Evolutionary conservation across 2,113 vertebrate genomes (phyloP), one percentile per base, ranked within the genome.

Genomic region (Machaerirhynchus nigripectus): DNA sequence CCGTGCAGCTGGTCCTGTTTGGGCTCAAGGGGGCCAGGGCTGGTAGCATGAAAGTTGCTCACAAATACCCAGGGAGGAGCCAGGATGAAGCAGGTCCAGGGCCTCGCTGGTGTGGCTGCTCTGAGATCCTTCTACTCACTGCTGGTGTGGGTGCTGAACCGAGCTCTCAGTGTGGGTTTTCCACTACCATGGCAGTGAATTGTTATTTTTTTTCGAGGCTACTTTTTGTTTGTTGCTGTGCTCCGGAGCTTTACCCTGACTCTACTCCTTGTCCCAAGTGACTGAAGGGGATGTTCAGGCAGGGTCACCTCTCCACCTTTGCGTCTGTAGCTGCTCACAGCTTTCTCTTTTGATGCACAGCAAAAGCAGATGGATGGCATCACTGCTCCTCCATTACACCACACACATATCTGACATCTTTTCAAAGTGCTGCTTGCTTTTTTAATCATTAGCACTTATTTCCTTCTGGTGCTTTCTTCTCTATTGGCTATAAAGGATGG

Each of bases 101-200:
- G 15, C 33, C 18, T 55, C 44, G 49, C 50, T 50, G 2, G 5
- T 0, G 0, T 19, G 33, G 20, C 5, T 59, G 42, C 33, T 28
- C 0, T 3, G 61, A 42, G 12, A 7, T 39, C 52, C 30, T 27
- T 49, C 30, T 28, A 0, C 59, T 33, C 21, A 1, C 46, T 49
- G 65, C 60, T 49, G 15, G 7, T 11, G 12, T 6, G 0, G 0
- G 4, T 33, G 23, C 30, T 52, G 49, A 73, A 14, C 23, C 3
- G 26, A n/a, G 10, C 33, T 44, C 65, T 61, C 24, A 40, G 5
- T 3, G 11, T 4, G 8, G 9, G 5, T 3, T 74, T 81, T 65
- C 37, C 67, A 28, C 28, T 47, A 13, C 13, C 6, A 0, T 3
- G 18, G 4, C 39, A 35, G 39, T 14, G 17, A 37, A 1, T 14